Percentiles rank a stretch among this genome's conserved stretches.
Conservation (phyloP, 2,113 vertebrate species). For the Lonchura striata region DNA sequence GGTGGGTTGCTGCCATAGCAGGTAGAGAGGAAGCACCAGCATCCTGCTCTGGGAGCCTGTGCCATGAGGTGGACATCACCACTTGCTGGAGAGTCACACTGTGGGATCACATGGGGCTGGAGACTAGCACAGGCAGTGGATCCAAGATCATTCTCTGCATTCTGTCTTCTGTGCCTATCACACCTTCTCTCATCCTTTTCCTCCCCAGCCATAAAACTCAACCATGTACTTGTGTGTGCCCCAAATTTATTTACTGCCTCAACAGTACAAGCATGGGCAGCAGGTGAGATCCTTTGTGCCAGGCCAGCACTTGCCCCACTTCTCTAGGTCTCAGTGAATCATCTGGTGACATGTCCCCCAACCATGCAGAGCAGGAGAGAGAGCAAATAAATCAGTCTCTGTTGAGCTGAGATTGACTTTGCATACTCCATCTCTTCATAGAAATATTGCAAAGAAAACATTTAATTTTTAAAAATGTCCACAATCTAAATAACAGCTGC, state of each 20-base stretch:
- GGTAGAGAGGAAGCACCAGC: background rate
- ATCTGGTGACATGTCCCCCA: background rate
- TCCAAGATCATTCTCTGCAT: rapidly evolving
- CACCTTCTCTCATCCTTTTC: background rate
- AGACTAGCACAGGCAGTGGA: background rate
- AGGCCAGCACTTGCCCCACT: background rate
- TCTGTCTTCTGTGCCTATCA: background rate
- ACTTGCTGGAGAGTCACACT: background rate
- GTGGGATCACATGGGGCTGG: background rate
- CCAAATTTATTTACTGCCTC: background rate
- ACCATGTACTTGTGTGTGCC: background rate
- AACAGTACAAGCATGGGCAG: background rate
- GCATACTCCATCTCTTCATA: background rate
- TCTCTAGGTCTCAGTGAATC: background rate
- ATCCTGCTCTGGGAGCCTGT: background rate
- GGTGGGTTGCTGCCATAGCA: background rate
- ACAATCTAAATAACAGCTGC: background rate
- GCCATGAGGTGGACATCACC: background rate
- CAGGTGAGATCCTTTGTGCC: background rate
- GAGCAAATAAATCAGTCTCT: background rate
- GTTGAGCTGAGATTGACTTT: background rate
- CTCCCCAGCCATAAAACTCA: background rate
- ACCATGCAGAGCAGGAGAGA: background rate
- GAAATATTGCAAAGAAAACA: background rate
- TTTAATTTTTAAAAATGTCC: background rate